phyloP scores from a whole-genome alignment of 2,888 invertebrate species.

The Drosophila cracens region DNA sequence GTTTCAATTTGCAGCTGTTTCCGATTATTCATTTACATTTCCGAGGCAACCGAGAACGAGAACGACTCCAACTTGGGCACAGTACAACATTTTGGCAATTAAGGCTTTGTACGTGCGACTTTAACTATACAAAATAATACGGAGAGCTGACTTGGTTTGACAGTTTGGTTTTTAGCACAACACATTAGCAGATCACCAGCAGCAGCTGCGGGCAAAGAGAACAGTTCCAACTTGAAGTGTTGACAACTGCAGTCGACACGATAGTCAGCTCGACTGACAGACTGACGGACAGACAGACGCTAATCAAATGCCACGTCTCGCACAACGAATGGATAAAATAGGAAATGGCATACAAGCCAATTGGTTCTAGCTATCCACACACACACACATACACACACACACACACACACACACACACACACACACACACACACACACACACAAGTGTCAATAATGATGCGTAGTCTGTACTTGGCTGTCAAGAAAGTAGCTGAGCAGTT shows the following conservation, averaged over 20 bases:
- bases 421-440: not conserved
- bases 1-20: conserved; percentile 42
- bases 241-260: conserved; percentile 38
- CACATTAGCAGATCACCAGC: conserved; percentile 40
- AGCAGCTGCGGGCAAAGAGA: conserved; percentile 1
- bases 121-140: conserved; percentile 23
- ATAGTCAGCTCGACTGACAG: conserved; percentile 38
- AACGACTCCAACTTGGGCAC: conserved; percentile 1
- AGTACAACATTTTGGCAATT: conserved; percentile 39
- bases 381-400: not conserved
- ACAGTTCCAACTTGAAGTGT: conserved; percentile 32
- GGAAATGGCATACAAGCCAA: conserved; percentile 25
- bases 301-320: conserved; percentile 67
- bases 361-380: conserved; percentile 14
- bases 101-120: conserved; percentile 34
- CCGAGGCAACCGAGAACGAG: conserved; percentile 22
- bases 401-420: not conserved
- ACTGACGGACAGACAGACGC: conserved; percentile 48
- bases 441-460: not conserved
- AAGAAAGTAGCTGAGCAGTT: not conserved
- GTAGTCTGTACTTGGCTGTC: not conserved
- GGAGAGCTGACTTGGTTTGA: conserved; percentile 6
- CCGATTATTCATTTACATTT: conserved; percentile 72
- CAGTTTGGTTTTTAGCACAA: conserved; percentile 41
- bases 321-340: conserved; percentile 23